Conservation (phyloP, 2,888 invertebrate species). For the Cheilosia urbana region DNA sequence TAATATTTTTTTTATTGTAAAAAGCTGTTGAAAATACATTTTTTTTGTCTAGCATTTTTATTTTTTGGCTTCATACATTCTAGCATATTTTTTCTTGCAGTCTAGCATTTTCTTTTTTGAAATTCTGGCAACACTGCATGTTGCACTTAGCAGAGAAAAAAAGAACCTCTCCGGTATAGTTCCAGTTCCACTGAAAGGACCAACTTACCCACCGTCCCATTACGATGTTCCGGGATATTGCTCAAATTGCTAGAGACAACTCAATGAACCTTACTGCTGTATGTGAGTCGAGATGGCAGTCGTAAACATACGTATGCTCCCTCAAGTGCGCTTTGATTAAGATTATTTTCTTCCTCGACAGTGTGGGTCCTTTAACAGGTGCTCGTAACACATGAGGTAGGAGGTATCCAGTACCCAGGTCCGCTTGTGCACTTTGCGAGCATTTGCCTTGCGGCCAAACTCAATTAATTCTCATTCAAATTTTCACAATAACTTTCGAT, state of each 20-base stretch:
- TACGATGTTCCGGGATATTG: constrained; percentile 43
- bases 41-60: no score
- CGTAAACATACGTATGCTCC: constrained; percentile 30
- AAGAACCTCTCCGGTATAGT: constrained; percentile 4
- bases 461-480: constrained; percentile 75
- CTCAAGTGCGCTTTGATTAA: constrained; percentile 52
- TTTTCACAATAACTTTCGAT: constrained; percentile 75
- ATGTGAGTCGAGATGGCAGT: constrained; percentile 43
- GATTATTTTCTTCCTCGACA: constrained; percentile 53
- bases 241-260: constrained; percentile 57
- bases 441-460: constrained; percentile 70
- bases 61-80: no score
- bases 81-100: no score
- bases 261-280: constrained; percentile 60
- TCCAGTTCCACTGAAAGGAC: constrained; percentile 37
- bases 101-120: no score
- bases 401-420: background rate
- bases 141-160: constrained; percentile 48
- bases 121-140: no score
- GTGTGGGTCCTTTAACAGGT: constrained; percentile 49
- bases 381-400: constrained; percentile 23
- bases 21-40: no score
- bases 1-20: no score
- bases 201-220: constrained; percentile 30
- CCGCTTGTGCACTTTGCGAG: constrained; percentile 24